Evolutionary conservation across 2,888 invertebrate genomes (phyloP), one percentile per base, ranked within the genome.

Genomic region (Zhuqinia jingwanae): DNA sequence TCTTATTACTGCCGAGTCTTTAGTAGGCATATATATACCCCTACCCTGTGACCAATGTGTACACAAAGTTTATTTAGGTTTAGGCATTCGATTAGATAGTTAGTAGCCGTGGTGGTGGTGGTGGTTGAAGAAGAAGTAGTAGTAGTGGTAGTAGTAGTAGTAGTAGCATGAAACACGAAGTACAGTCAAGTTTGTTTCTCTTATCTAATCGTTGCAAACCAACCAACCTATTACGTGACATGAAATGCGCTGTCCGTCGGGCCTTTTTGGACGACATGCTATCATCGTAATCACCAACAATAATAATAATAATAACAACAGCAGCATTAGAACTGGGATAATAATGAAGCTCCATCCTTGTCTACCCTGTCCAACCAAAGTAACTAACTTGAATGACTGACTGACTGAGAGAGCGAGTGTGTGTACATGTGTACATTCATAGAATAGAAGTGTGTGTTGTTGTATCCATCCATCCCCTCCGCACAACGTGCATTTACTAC

Each of bases 191-290:
- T 82, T 68, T 70, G 58, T 73, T 65, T 77, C 50, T 77, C 17
- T 85, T 60, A 85, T 85, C 85, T 85, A 85, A 79, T 75, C 75
- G 79, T 70, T 8, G 11, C 58, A 42, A 17, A 58, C 65, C 50
- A 17, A 58, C 65, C 50, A 80, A 75, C 85, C 85, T 85, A 85
- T 85, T 85, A 85, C 85, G 75, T 85, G 85, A 85, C 85, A 85
- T 85, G 85, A 85, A 85, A 85, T 85, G 75, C 53, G 85, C 65
- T 85, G 79, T 75, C 75, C 63, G 79, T 77, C 56, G 75, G 36
- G 60, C 27, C 65, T 77, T 80, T 76, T 20, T 53, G 75, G 75
- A 78, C 80, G 79, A 79, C 79, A 85, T 80, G 85, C 80, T 75
- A 75, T 75, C 77, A 78, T 77, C 45, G 53, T 65, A 36, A 56